A percentile compares a stretch with the other conserved stretches of the same genome.
Conservation (phyloP, 1,140 invertebrate genomes). For the Matsumurasca onukii region DNA sequence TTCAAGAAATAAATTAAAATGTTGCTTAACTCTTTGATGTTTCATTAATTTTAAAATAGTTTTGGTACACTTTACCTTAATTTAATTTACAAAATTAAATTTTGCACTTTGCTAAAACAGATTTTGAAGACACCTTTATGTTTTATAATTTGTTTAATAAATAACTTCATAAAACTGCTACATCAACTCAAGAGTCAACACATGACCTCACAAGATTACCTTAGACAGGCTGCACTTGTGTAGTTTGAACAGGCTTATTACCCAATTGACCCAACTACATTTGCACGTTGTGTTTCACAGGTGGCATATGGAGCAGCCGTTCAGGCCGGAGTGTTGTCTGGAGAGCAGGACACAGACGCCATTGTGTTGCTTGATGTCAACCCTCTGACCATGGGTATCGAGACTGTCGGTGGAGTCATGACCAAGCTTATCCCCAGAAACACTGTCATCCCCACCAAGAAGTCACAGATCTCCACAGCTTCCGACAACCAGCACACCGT, state of each 20-base stretch:
- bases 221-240: too few relatives aligned
- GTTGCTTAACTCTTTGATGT: too few relatives aligned
- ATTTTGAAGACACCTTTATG: too few relatives aligned
- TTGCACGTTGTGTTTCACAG: too few relatives aligned
- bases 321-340: conserved; percentile 89
- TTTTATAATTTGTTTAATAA: too few relatives aligned
- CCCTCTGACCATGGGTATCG: conserved; percentile 97
- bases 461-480: conserved; percentile 98
- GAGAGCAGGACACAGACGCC: conserved; percentile 93
- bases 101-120: too few relatives aligned
- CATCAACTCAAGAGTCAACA: too few relatives aligned
- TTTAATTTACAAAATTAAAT: not conserved
- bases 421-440: conserved; percentile 98
- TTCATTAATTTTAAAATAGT: not conserved
- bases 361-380: conserved; percentile 98
- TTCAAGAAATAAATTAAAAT: too few relatives aligned
- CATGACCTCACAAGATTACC: too few relatives aligned
- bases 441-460: conserved; percentile 99
- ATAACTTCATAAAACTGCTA: too few relatives aligned
- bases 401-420: conserved; percentile 99
- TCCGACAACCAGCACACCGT: conserved; percentile 99
- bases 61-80: not conserved
- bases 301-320: conserved; percentile 98
- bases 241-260: too few relatives aligned
- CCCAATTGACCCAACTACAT: too few relatives aligned